A percentile compares a stretch with the other conserved stretches of the same genome.
Conservation (phyloP, 2,888 invertebrate species). For the Eristalis tenax region DNA sequence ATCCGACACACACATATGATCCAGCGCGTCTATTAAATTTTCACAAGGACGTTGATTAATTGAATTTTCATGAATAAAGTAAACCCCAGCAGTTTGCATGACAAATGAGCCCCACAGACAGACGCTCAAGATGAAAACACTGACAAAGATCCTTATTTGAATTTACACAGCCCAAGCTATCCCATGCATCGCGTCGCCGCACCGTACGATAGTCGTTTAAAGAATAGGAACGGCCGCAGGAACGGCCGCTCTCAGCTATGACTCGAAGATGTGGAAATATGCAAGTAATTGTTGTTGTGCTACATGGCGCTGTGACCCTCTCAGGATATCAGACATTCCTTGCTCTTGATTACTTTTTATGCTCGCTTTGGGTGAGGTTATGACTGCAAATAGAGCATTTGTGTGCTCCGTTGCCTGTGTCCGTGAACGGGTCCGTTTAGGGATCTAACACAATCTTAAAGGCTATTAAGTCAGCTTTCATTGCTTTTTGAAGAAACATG, state of each 20-base stretch:
- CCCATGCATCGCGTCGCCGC: background rate
- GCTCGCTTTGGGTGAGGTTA: conserved; percentile 25
- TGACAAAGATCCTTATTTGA: conserved; percentile 1
- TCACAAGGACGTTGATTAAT: conserved; percentile 28
- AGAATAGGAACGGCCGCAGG: conserved; percentile 2
- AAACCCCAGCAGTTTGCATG: conserved; percentile 27
- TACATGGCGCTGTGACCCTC: background rate
- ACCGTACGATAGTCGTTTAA: background rate
- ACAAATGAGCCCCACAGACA: background rate
- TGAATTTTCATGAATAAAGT: conserved; percentile 30
- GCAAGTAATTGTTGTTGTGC: conserved; percentile 20
- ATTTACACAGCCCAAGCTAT: background rate
- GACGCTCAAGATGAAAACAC: background rate
- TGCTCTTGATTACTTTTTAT: conserved; percentile 1
- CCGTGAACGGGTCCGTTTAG: background rate
- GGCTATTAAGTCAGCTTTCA: conserved; percentile 5
- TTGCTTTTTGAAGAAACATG: conserved; percentile 3
- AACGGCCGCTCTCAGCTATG: background rate
- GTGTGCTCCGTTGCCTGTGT: background rate
- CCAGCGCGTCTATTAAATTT: conserved; percentile 19
- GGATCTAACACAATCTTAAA: conserved; percentile 21
- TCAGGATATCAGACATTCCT: conserved; percentile 3
- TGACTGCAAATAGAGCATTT: conserved; percentile 3
- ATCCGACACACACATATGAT: conserved; percentile 8
- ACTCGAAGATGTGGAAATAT: conserved; percentile 4